Base-by-base conservation (phyloP, 2,113 vertebrate species). In the Apteryx mantelli region DNA sequence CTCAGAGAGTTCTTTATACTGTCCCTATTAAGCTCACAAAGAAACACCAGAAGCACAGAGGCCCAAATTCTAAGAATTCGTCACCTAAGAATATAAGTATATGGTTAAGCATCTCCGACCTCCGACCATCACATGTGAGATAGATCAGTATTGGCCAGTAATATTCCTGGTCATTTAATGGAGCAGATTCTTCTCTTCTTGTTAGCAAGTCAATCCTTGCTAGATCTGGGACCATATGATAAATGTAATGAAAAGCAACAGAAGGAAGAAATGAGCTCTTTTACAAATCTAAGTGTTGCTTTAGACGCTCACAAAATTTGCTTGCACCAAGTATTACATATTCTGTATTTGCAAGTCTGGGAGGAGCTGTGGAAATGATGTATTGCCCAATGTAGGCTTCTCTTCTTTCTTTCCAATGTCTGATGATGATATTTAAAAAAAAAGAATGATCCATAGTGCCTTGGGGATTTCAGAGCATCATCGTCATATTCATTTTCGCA, bases 21-120 rank as follows among this genome's bases (percentile, higher is more conserved):
- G 19, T 28, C 9, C 3, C 26, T 65, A 73, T 38, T 69, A 40
- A 73, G 7, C 19, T 73, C 20, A 82, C 7, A 89, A 80, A 68
- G 53, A 48, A 85, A 46, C 1, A 70, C 53, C 40, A 61, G 26
- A 52, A 56, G 4, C 10, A 52, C 3, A 28, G 79, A 79, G 7
- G 70, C 10, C 7, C 6, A 60, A 71, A 75, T 46, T 42, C 1
- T 0, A 15, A 61, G 74, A 68, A 46, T 5, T 2, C 32, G 4
- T 68, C 34, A 40, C 15, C 24, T 32, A 82, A 61, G 7, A 34
- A 68, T n/a, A 18, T n/a, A 44, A 50, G 34, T 26, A 44, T 66
- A 53, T 44, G 56, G 38, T 68, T 77, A 71, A 30, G 9, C 7
- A 48, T 46, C 16, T 89, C n/a, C 32, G 19, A 38, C 17, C 7